These are phyloP conservation scores for Meganola albula DNA, from an alignment of 2,888 invertebrate genomes.

Conservation along the genomic window DNA sequence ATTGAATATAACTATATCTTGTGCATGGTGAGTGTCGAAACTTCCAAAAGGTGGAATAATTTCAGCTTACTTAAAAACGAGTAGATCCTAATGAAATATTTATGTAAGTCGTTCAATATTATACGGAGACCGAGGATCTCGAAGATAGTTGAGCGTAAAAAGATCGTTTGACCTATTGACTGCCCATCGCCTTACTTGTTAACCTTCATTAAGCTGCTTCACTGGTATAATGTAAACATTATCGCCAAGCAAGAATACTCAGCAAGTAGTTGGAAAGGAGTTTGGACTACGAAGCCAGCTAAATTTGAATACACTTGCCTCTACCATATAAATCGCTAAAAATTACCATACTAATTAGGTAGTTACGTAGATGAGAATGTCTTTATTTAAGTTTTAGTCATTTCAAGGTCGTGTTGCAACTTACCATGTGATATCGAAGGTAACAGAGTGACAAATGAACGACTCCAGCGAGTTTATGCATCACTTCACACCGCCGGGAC, in stretches of 20 bases:
- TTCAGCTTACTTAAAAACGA: slow-evolving; percentile 3
- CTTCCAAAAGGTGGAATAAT: slow-evolving; percentile 8
- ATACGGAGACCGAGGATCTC: slow-evolving; percentile 3
- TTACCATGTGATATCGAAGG: slow-evolving; percentile 16
- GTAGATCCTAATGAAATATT: slow-evolving; percentile 9
- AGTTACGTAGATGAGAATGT: no score
- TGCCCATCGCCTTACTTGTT: slow-evolving; percentile 14
- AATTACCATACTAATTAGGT: no score
- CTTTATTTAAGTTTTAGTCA: no score
- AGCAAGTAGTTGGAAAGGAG: no score
- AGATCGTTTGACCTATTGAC: slow-evolving; percentile 16
- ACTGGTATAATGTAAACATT: slow-evolving; percentile 5
- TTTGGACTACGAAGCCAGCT: no score
- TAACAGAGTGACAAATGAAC: slow-evolving; percentile 42
- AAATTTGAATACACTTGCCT: background rate
- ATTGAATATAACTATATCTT: no score
- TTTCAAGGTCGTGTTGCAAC: slow-evolving; percentile 5
- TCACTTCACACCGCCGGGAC: slow-evolving; percentile 31
- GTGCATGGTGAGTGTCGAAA: slow-evolving; percentile 1
- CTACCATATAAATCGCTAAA: slow-evolving; percentile 1
- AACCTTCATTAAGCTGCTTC: slow-evolving; percentile 15
- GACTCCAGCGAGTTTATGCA: slow-evolving; percentile 35
- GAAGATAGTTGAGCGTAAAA: slow-evolving; percentile 9
- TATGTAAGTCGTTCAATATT: slow-evolving; percentile 10
- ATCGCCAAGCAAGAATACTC: no score